Evolutionary conservation across 1,140 invertebrate genomes (phyloP).

Genomic region (Drosophila nigrodunni): DNA sequence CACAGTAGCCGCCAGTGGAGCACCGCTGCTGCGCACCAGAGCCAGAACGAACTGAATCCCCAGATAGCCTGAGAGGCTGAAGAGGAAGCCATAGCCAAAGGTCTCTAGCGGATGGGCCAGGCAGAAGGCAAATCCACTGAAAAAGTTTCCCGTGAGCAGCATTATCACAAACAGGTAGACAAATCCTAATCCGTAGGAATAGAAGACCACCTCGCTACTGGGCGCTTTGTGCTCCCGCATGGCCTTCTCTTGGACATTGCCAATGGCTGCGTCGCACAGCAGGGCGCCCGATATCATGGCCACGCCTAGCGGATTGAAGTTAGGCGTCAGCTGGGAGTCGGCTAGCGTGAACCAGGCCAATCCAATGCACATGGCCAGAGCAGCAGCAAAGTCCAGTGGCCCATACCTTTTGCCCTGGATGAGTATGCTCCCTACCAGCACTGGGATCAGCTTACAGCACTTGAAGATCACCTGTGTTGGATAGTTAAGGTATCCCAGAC

Average conservation of each 20-base stretch:
- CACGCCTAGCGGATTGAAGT: constrained; percentile 93
- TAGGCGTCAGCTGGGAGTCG: constrained; percentile 95
- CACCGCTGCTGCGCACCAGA: constrained; percentile 93
- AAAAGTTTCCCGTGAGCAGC: constrained; percentile 89
- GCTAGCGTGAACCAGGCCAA: constrained; percentile 96
- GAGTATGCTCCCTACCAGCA: constrained; percentile 95
- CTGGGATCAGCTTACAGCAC: constrained; percentile 98
- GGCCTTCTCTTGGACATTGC: constrained; percentile 97
- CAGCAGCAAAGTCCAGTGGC: constrained; percentile 92
- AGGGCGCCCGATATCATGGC: constrained; percentile 94
- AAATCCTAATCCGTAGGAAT: constrained; percentile 96
- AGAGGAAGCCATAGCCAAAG: constrained; percentile 94
- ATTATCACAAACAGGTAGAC: constrained; percentile 93
- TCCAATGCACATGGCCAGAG: constrained; percentile 95
- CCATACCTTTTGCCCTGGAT: constrained; percentile 96
- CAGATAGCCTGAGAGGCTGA: constrained; percentile 95
- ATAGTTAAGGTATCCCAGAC: constrained; percentile 97
- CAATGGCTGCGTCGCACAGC: constrained; percentile 96
- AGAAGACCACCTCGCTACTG: constrained; percentile 97
- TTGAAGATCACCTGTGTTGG: constrained; percentile 97
- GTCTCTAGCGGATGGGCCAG: constrained; percentile 90
- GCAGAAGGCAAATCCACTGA: constrained; percentile 92
- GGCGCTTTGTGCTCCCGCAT: constrained; percentile 93
- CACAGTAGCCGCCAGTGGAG: constrained; percentile 95
- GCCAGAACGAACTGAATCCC: constrained; percentile 96